Conservation (phyloP, 2,113 vertebrate species). For the Galemys pyrenaicus region DNA sequence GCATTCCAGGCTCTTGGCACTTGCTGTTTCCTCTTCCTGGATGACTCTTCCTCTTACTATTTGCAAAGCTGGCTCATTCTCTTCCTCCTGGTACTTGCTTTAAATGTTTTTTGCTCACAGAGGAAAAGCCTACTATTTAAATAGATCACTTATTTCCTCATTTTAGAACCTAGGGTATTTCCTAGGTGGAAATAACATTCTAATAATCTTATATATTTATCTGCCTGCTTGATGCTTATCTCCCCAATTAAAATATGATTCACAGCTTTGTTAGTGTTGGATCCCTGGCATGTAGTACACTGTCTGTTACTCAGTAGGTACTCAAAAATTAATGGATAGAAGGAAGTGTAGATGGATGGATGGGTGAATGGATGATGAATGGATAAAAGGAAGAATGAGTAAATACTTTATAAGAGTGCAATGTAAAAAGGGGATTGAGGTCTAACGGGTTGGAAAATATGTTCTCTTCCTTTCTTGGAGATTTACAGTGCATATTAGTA, state of each 20-base stretch:
- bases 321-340: neutral
- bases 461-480: slow-evolving; percentile 10
- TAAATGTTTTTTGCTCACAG: slow-evolving; percentile 43
- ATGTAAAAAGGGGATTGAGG: neutral
- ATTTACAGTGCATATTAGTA: slow-evolving; percentile 44
- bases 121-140: neutral
- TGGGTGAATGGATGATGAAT: neutral
- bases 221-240: slow-evolving; percentile 11
- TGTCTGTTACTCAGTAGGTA: neutral
- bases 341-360: neutral
- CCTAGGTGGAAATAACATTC: neutral
- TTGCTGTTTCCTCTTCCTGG: slow-evolving; percentile 67
- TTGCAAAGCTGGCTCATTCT: slow-evolving; percentile 62
- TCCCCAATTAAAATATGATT: neutral
- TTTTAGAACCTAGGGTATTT: slow-evolving; percentile 8
- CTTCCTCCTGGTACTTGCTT: slow-evolving; percentile 44
- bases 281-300: neutral
- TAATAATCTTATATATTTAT: neutral
- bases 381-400: neutral
- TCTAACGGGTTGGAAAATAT: slow-evolving; percentile 40
- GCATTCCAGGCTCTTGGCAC: slow-evolving; percentile 73
- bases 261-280: neutral
- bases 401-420: neutral
- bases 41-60: slow-evolving; percentile 69
- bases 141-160: neutral